These are phyloP conservation scores for Phlogophora meticulosa DNA, from an alignment of 2,888 invertebrate species.

Conservation along the genomic window DNA sequence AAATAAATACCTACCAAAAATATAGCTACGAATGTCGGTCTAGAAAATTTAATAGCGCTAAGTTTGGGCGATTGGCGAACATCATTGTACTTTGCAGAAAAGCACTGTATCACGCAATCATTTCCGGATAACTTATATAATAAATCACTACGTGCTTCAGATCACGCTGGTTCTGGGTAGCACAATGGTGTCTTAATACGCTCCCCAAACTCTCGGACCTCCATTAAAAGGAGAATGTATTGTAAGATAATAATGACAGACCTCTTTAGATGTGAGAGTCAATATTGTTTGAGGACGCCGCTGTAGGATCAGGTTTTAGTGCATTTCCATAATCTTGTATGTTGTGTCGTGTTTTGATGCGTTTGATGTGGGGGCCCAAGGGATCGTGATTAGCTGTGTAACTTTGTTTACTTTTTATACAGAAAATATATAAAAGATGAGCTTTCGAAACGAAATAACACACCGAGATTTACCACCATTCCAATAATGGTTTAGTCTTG, in stretches of 20 bases:
- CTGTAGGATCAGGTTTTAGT: slow-evolving; percentile 47
- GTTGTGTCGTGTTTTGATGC: slow-evolving; percentile 28
- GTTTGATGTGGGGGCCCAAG: slow-evolving; percentile 16
- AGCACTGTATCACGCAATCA: too few relatives aligned
- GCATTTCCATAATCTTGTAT: slow-evolving; percentile 55
- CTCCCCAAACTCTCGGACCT: slow-evolving; percentile 48
- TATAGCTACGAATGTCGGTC: too few relatives aligned
- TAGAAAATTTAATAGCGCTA: too few relatives aligned
- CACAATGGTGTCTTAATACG: too few relatives aligned
- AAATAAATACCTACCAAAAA: too few relatives aligned
- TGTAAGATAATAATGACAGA: slow-evolving; percentile 64
- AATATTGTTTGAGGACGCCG: slow-evolving; percentile 62
- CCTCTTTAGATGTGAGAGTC: slow-evolving; percentile 54
- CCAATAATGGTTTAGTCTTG: background rate
- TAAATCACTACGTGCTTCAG: too few relatives aligned
- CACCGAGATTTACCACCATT: background rate
- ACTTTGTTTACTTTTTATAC: background rate
- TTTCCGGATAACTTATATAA: too few relatives aligned
- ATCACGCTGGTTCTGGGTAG: too few relatives aligned
- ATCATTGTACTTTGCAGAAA: too few relatives aligned
- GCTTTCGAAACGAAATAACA: background rate
- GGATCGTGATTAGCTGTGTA: slow-evolving; percentile 17
- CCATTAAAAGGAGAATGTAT: slow-evolving; percentile 64
- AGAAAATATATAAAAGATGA: background rate
- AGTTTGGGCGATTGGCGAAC: too few relatives aligned